These are phyloP conservation scores for Pterocles gutturalis DNA, from an alignment of 2,113 vertebrate genomes.

Conservation along the genomic window DNA sequence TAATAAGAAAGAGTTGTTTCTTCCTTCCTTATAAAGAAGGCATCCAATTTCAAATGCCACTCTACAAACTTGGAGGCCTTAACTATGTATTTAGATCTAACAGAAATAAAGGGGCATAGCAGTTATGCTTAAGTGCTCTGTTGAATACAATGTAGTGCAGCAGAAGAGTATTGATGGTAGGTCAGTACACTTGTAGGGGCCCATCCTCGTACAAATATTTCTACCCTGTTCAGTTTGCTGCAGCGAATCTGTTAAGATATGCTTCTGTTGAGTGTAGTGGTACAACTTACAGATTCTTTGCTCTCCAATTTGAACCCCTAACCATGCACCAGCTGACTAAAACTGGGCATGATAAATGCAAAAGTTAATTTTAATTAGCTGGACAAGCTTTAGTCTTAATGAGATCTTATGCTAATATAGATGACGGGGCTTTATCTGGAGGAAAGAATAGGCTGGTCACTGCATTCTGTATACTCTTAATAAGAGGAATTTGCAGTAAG, in stretches of 20 bases:
- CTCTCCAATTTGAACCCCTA: not conserved
- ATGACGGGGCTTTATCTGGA: not conserved
- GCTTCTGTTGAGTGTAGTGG: not conserved
- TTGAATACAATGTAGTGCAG: not conserved
- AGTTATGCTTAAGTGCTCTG: not conserved
- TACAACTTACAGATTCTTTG: not conserved
- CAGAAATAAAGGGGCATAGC: not conserved
- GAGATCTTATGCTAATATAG: not conserved
- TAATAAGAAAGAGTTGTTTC: not conserved
- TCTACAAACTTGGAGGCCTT: not conserved
- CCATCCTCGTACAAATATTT: not conserved
- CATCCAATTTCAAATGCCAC: not conserved
- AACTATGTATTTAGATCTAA: not conserved
- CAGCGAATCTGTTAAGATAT: not conserved
- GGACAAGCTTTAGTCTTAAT: not conserved
- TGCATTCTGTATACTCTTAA: not conserved
- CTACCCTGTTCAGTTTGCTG: not conserved
- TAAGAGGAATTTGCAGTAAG: not conserved
- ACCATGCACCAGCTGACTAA: not conserved
- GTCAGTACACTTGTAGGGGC: not conserved
- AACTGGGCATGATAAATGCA: not conserved
- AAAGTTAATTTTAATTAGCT: conserved; percentile 1
- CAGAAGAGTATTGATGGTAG: not conserved
- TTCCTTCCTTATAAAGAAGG: not conserved
- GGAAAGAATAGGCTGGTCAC: not conserved